Evolutionary conservation across 2,888 invertebrate genomes (phyloP).

Genomic region (Caenorhabditis zanzibari): DNA sequence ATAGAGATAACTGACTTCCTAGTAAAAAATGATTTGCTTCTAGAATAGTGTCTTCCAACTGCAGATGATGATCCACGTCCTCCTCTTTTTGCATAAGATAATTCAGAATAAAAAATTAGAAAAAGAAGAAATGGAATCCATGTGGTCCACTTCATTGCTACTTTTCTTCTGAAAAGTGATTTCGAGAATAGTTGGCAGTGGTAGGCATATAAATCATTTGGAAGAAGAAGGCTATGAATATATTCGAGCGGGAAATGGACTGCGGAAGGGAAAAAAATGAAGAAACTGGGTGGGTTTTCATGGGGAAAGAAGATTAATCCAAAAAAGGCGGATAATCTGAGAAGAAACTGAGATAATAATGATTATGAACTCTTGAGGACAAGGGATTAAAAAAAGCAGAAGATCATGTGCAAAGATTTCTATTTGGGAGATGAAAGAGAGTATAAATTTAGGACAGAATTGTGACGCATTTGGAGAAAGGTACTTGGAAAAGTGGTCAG

Average conservation of each 20-base stretch:
- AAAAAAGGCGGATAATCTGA: conserved; percentile 10
- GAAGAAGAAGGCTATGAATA: conserved; percentile 37
- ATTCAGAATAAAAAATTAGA: conserved; percentile 5
- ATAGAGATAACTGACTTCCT: conserved; percentile 50
- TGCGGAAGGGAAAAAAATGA: neutral
- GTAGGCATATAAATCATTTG: conserved; percentile 43
- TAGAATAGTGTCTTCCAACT: conserved; percentile 49
- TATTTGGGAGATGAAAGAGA: neutral
- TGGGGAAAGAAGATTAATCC: conserved; percentile 1
- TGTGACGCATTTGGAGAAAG: neutral
- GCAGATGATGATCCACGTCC: conserved; percentile 43
- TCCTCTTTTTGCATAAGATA: conserved; percentile 36
- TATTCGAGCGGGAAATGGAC: conserved; percentile 13
- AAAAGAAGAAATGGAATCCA: conserved; percentile 35
- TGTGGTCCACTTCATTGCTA: conserved; percentile 40
- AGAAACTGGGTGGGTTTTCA: conserved; percentile 33
- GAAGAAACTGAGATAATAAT: conserved; percentile 18
- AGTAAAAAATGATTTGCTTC: conserved; percentile 58
- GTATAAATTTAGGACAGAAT: conserved; percentile 13
- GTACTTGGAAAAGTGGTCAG: neutral
- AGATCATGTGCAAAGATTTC: conserved; percentile 1
- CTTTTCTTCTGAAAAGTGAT: conserved; percentile 1
- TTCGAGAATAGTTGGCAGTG: conserved; percentile 9
- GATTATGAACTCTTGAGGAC: conserved; percentile 22
- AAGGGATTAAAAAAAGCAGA: conserved; percentile 19